These are phyloP conservation scores for Suricata suricatta DNA, from an alignment of 2,113 vertebrate species.

Conservation along the genomic window DNA sequence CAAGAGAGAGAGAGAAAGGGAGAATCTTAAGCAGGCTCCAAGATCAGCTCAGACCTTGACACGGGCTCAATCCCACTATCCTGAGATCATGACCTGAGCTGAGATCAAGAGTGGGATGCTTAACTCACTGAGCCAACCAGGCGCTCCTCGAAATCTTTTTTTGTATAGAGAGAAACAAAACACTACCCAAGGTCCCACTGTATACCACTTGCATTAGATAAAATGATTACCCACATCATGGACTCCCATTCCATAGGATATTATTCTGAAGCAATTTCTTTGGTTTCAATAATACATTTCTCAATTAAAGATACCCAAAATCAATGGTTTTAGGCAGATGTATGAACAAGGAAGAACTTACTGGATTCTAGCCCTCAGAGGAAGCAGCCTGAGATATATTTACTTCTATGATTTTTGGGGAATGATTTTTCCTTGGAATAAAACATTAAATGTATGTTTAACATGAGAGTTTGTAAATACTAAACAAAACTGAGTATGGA, in stretches of 20 bases:
- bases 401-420: not conserved
- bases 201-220: not conserved
- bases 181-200: not conserved
- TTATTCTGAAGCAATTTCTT: not conserved
- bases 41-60: too few relatives aligned
- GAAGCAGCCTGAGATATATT: not conserved
- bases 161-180: not conserved
- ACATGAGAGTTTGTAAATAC: not conserved
- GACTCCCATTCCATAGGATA: not conserved
- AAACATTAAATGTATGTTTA: slow-evolving; percentile 24
- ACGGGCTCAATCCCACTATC: too few relatives aligned
- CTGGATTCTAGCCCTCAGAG: not conserved
- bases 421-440: not conserved
- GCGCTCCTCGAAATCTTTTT: not conserved
- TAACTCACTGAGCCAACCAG: too few relatives aligned
- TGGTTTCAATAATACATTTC: not conserved
- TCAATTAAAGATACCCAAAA: not conserved
- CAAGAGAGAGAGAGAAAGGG: too few relatives aligned
- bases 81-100: too few relatives aligned
- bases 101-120: too few relatives aligned
- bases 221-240: slow-evolving; percentile 3
- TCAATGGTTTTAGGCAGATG: not conserved
- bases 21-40: too few relatives aligned
- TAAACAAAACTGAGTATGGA: not conserved
- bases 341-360: not conserved